Evolutionary conservation across 2,113 vertebrate species (phyloP).

Genomic region (Danionella cerebrum): DNA sequence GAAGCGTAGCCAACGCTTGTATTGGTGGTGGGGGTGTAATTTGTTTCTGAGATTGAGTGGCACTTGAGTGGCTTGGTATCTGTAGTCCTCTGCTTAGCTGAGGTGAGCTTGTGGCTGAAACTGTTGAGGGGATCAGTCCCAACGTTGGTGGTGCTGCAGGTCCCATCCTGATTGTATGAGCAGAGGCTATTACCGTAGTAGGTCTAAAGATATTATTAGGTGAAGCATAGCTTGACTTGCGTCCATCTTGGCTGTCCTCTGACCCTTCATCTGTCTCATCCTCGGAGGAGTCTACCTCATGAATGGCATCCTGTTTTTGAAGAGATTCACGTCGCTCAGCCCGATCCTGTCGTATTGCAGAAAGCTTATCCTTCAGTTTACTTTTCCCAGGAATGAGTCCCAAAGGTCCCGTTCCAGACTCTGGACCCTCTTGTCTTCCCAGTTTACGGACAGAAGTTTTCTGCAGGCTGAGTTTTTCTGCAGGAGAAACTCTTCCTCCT

Average conservation of each 20-base stretch:
- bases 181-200: slow-evolving; percentile 43
- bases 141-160: slow-evolving; percentile 51
- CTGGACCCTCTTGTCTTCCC: slow-evolving; percentile 62
- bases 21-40: slow-evolving; percentile 21
- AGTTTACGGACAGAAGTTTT: slow-evolving; percentile 75
- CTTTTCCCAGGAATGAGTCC: slow-evolving; percentile 58
- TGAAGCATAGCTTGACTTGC: slow-evolving; percentile 57
- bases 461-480: slow-evolving; percentile 77
- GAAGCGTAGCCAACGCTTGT: slow-evolving; percentile 5
- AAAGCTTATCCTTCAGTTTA: slow-evolving; percentile 71
- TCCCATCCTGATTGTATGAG: slow-evolving; percentile 40
- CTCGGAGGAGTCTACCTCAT: slow-evolving; percentile 91
- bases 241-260: slow-evolving; percentile 78
- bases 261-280: slow-evolving; percentile 89
- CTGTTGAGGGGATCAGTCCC: slow-evolving; percentile 42
- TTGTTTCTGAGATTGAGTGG: slow-evolving; percentile 8
- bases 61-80: slow-evolving; percentile 25
- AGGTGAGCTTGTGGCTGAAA: slow-evolving; percentile 40
- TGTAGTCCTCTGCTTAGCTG: slow-evolving; percentile 18
- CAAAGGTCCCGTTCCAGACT: slow-evolving; percentile 41
- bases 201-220: slow-evolving; percentile 62
- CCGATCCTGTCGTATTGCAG: slow-evolving; percentile 84
- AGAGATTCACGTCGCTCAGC: slow-evolving; percentile 87
- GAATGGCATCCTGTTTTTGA: slow-evolving; percentile 94
- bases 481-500: slow-evolving; percentile 64